Evolutionary conservation across 92 coral and sea anemone genomes (phyloP).

Genomic region (Ricordea florida): DNA sequence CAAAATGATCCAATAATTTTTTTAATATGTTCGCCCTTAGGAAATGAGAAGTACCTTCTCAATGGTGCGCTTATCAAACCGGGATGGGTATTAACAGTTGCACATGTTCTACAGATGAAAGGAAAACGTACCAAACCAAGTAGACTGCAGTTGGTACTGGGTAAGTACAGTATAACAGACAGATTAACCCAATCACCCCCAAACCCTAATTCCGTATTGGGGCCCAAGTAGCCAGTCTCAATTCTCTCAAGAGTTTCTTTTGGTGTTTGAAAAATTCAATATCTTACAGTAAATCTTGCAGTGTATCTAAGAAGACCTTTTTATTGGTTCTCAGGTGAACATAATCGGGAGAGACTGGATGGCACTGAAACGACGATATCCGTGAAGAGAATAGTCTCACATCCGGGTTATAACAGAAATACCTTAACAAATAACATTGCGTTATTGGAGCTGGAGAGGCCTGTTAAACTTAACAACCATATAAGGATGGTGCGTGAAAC

Average conservation of each 20-base stretch:
- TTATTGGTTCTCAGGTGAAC: slow-evolving; percentile 53
- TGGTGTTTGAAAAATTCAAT: no score
- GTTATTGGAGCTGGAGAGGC: slow-evolving; percentile 69
- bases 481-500: slow-evolving; percentile 70
- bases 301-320: neutral
- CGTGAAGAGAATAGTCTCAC: slow-evolving; percentile 68
- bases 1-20: neutral
- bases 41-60: slow-evolving; percentile 42
- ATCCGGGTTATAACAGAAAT: slow-evolving; percentile 69
- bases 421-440: slow-evolving; percentile 79
- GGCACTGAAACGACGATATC: slow-evolving; percentile 64
- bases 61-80: slow-evolving; percentile 86
- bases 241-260: no score
- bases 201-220: no score
- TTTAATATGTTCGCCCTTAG: neutral
- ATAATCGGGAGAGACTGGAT: slow-evolving; percentile 66
- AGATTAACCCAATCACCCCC: no score
- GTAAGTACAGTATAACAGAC: no score
- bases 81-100: slow-evolving; percentile 86
- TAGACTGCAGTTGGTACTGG: slow-evolving; percentile 65
- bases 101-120: slow-evolving; percentile 53
- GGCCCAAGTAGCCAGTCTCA: no score
- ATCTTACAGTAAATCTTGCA: no score
- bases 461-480: slow-evolving; percentile 61
- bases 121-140: slow-evolving; percentile 65